phyloP scores from a whole-genome alignment of 2,113 vertebrate species.

The Phylloscopus trochiloides region DNA sequence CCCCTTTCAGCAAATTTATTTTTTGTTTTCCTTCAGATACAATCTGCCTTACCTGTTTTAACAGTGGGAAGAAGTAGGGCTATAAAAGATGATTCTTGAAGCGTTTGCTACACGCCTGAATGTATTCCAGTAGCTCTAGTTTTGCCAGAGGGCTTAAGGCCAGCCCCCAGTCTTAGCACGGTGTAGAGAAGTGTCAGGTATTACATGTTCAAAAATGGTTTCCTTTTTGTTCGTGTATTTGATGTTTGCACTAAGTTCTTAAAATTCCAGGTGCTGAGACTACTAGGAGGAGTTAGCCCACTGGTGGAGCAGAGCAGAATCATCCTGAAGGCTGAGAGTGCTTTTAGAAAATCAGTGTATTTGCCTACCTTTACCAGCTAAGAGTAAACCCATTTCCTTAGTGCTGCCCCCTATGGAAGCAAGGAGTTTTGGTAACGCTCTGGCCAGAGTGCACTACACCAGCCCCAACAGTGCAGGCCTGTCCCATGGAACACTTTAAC shows the following conservation, averaged over 20 bases:
- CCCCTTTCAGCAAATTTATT: constrained; percentile 17
- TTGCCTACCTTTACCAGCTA: background rate
- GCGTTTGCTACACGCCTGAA: background rate
- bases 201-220: background rate
- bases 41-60: constrained; percentile 64
- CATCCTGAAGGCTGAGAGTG: background rate
- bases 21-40: constrained; percentile 44
- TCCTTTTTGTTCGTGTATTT: constrained; percentile 7
- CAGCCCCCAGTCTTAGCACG: background rate
- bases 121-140: constrained; percentile 28
- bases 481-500: background rate
- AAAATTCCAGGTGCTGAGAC: constrained; percentile 48
- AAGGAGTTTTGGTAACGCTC: fast-evolving
- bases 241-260: constrained; percentile 70
- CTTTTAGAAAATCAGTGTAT: background rate
- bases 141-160: constrained; percentile 26
- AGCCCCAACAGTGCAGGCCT: background rate
- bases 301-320: background rate
- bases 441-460: background rate
- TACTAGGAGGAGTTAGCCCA: background rate
- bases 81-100: background rate
- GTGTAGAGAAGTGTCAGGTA: background rate
- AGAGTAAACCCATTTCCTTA: background rate
- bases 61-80: background rate
- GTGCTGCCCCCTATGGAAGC: background rate